Base-by-base conservation (phyloP, 1,140 invertebrate species). In the Cyphomyrmex costatus region DNA sequence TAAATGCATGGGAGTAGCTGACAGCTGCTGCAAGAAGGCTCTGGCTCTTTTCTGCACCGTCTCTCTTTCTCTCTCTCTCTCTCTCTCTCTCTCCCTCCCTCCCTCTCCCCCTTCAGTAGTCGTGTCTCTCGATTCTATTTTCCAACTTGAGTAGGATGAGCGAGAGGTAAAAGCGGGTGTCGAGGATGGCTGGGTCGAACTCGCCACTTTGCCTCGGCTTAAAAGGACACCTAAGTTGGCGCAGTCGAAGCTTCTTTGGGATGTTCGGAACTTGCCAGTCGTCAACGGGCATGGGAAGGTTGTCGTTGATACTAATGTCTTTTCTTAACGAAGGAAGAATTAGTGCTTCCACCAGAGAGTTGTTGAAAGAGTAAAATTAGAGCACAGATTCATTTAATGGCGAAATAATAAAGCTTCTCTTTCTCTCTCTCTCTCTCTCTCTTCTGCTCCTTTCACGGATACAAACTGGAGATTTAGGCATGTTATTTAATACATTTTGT, bases 181-280 rank as follows among this genome's bases (percentile, higher is more conserved):
- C 83, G 74, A 65, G 53, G 79, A 83, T 74, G 77, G 53, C 60
- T 85, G 58, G 58, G 80, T 71, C 88, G 87, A 89, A 83, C 88
- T 87, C 56, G 78, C 84, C 87, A 86, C 88, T 89, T 89, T 89
- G 30, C 82, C 36, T 77, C 27, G 82, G 79, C 74, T 89, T 89
- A 89, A 89, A 80, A 90, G 85, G 73, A 76, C 66, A 86, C 58
- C 79, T 74, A 87, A 90, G 73, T 90, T 70, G 71, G 73, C 27
- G 42, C 49, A 58, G 53, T 49, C 85, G 85, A 87, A 90, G 77
- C 89, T 89, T 89, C 70, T 89, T 78, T 86, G 27, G 89, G 73
- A 86, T 76, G 65, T 82, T 87, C 33, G 36, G 74, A 89, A 84
- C 88, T 90, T 86, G 89, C 85, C 84, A 84, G 85, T 79, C 77